Evolutionary conservation across 1,140 invertebrate species (phyloP).

Genomic region (Aethina tumida): DNA sequence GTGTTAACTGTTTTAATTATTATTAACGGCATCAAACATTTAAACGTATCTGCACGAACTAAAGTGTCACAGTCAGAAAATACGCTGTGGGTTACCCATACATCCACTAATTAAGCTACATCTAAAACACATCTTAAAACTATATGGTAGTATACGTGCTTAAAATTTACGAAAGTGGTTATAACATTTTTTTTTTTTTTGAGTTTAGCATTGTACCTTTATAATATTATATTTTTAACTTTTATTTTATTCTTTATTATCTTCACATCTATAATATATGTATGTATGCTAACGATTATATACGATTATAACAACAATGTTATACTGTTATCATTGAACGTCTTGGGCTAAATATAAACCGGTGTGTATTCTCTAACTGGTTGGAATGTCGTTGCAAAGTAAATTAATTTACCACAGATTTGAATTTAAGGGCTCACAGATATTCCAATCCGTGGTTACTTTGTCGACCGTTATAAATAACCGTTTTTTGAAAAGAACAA

Average conservation of each 20-base stretch:
- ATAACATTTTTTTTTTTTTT: slow-evolving; percentile 3
- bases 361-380: no score
- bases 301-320: no score
- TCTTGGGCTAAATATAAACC: no score
- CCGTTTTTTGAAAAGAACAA: no score
- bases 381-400: no score
- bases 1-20: not conserved
- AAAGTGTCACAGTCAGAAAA: not conserved
- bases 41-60: not conserved
- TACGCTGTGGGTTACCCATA: not conserved
- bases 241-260: not conserved
- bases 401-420: no score
- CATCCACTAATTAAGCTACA: not conserved
- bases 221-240: not conserved
- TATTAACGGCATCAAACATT: slow-evolving; percentile 6
- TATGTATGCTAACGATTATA: no score
- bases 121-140: slow-evolving; percentile 3
- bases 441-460: no score
- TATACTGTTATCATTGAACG: no score
- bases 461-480: no score
- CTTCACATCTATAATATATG: slow-evolving; percentile 1
- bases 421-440: no score
- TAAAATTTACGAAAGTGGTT: not conserved
- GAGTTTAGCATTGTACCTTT: not conserved
- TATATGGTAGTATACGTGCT: slow-evolving; percentile 3